These are phyloP conservation scores for Microplitis manilae DNA, from an alignment of 2,888 invertebrate genomes.

Conservation along the genomic window DNA sequence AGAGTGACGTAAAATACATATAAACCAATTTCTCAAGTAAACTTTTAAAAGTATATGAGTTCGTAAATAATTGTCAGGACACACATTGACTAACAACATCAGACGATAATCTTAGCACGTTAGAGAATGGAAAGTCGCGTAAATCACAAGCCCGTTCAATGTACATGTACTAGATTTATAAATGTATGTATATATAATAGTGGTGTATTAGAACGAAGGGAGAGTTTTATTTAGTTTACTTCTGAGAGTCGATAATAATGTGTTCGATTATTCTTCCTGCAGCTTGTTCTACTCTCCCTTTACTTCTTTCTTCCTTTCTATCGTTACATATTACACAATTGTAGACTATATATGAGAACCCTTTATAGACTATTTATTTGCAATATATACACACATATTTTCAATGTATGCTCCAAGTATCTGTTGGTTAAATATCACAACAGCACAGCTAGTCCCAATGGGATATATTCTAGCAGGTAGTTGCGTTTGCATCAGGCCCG, in stretches of 20 bases:
- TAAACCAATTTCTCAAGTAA: neutral
- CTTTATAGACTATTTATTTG: conserved; percentile 13
- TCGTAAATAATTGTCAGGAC: conserved; percentile 25
- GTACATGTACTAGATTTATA: conserved; percentile 18
- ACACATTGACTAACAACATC: conserved; percentile 39
- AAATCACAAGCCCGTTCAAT: conserved; percentile 51
- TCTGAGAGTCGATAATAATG: conserved; percentile 31
- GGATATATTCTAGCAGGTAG: conserved; percentile 4
- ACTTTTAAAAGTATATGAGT: conserved; percentile 29
- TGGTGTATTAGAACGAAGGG: conserved; percentile 31
- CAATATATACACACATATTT: neutral
- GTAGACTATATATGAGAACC: neutral
- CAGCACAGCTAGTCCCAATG: conserved; percentile 10
- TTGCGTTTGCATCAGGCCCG: conserved; percentile 14
- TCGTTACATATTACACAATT: neutral
- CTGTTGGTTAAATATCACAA: neutral
- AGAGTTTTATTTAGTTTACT: conserved; percentile 4
- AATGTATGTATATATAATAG: neutral
- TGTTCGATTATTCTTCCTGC: conserved; percentile 24
- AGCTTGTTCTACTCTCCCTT: conserved; percentile 6
- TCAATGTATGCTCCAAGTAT: neutral
- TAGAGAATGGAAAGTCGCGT: conserved; percentile 54
- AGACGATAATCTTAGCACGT: conserved; percentile 46
- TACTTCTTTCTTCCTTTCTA: neutral
- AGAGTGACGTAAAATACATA: conserved; percentile 8